Base-by-base conservation (phyloP, 2,888 invertebrate genomes). In the Euzetes globulus region DNA sequence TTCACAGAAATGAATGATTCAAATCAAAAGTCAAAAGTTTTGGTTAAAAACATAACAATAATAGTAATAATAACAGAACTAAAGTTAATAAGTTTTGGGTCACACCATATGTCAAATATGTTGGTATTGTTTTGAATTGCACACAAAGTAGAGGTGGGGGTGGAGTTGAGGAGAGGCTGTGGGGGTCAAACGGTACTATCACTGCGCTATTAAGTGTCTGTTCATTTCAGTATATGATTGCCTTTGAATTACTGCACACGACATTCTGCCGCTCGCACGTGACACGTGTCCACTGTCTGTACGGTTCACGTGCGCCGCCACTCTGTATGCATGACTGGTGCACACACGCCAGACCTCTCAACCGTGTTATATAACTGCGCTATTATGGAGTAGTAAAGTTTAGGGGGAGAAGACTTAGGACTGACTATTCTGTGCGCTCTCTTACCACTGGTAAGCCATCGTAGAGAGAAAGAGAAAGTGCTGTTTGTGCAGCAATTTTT, bases 91-190 rank as follows among this genome's bases (percentile, higher is more conserved):
- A 60, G 25, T 60, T 22, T 60, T 60, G 60, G 60, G 60, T n/a
- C 55, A 60, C 60, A 33, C 60, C 60, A 60, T 60, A 60, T 60
- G 60, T 60, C 60, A 60, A 60, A 60, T 60, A 33, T 33, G 55
- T 55, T 55, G 22, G 27, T 58, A 58, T 58, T 58, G 25, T 58
- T 58, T 58, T 58, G 3, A 29, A 29, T 9, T 47, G 47, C 47
- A 17, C 47, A 47, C 47, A 47, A 47, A 11, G n/a, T 47, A 47
- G 11, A 15, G 47, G 3, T 11, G 47, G 11, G 11, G 47, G 11
- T 3, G 47, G 11, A 47, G 47, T 9, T 5, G 47, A 15, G 47
- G 15, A 15, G 47, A n/a, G n/a, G n/a, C n/a, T n/a, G 47, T 9
- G 47, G 15, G 47, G 47, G 47, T 47, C 47, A 47, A 47, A 29